A percentile compares a stretch with the other conserved stretches of the same genome.
Evolutionary conservation across 2,113 vertebrate species (phyloP).

Genomic region (Ia io): DNA sequence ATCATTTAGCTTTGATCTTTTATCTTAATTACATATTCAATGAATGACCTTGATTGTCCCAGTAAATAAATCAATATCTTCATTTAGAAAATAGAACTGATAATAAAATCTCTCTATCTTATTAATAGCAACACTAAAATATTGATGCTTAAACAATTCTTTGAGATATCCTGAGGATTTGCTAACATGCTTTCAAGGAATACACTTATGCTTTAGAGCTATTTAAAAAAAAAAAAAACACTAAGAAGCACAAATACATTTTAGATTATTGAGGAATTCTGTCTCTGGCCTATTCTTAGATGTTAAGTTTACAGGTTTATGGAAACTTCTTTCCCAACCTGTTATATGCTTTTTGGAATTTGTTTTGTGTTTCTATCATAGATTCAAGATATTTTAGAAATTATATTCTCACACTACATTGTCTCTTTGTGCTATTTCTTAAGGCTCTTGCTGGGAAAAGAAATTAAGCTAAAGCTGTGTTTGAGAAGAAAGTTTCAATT

Average conservation of each 20-base stretch:
- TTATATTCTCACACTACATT: not conserved
- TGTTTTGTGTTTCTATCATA: slow-evolving; percentile 14
- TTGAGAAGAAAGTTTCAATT: not conserved
- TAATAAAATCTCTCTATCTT: not conserved
- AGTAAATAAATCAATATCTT: not conserved
- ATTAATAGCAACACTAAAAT: not conserved
- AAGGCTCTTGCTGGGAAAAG: not conserved
- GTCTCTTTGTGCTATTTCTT: not conserved
- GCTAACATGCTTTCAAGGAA: slow-evolving; percentile 10
- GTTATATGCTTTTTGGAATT: not conserved
- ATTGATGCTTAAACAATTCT: not conserved
- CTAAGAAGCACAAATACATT: not conserved
- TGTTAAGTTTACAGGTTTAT: not conserved
- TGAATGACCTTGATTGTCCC: not conserved
- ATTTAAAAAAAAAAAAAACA: not conserved
- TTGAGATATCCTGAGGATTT: not conserved
- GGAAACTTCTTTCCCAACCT: not conserved
- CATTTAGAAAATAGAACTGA: not conserved
- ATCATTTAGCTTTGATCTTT: not conserved
- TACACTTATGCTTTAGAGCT: not conserved
- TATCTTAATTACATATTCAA: not conserved
- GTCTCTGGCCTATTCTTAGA: not conserved
- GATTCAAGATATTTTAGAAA: not conserved
- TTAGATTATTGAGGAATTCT: not conserved
- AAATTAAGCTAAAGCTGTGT: not conserved